A percentile compares a stretch with the other conserved stretches of the same genome.
phyloP scores from a whole-genome alignment of 2,113 vertebrate genomes.

The Hepsetus odoe region DNA sequence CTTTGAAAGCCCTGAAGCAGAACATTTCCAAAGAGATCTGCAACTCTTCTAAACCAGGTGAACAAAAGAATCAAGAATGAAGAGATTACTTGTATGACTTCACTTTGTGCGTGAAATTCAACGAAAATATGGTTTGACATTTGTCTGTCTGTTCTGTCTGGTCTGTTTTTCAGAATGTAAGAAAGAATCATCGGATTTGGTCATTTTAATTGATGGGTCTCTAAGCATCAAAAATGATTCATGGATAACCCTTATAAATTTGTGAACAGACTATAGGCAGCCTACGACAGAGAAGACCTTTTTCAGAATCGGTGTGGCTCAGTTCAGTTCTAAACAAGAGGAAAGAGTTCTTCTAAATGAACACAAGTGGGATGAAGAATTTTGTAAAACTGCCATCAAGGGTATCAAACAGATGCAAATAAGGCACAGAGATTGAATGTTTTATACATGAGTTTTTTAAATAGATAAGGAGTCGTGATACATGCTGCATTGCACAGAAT shows the following conservation, averaged over 20 bases:
- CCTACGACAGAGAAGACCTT: conserved; percentile 67
- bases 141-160: too few relatives aligned
- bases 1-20: conserved; percentile 68
- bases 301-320: conserved; percentile 74
- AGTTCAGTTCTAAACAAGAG: conserved; percentile 70
- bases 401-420: conserved; percentile 50
- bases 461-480: conserved; percentile 63
- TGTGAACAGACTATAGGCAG: conserved; percentile 65
- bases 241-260: conserved; percentile 73
- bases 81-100: not conserved
- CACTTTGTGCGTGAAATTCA: not conserved
- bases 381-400: too few relatives aligned
- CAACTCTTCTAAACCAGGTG: conserved; percentile 75
- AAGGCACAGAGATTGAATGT: conserved; percentile 65
- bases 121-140: too few relatives aligned
- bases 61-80: not conserved
- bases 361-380: conserved; percentile 36
- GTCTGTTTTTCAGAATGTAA: conserved; percentile 69
- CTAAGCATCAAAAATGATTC: conserved; percentile 58
- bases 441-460: conserved; percentile 69
- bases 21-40: conserved; percentile 74
- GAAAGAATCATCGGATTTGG: conserved; percentile 72
- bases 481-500: conserved; percentile 67
- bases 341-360: conserved; percentile 70
- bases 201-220: conserved; percentile 80